Base-by-base conservation (phyloP, 2,888 invertebrate species). In the Catocala fraxini region DNA sequence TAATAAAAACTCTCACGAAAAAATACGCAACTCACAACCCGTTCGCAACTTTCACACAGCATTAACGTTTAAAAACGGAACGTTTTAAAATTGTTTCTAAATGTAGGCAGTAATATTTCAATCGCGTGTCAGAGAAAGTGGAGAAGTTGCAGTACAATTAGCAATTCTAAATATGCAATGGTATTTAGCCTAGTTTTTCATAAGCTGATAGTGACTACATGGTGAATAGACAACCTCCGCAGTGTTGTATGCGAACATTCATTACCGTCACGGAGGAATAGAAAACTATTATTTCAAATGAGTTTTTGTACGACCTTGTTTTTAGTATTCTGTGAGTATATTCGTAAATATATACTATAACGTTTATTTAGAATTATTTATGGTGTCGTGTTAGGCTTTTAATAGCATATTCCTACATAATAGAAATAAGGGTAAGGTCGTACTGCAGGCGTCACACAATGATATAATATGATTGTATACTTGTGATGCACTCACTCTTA, bases 81-180 rank as follows among this genome's bases (percentile, higher is more conserved):
- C 56, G 13, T 15, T 70, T 59, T 58, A 55, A 58, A 73, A 73
- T 63, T 45, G 48, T 51, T 58, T 69, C 45, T 48, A 12, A 47
- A 51, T 46, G 51, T 43, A 33, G 51, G 11, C 35, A 57, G 63
- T 59, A 65, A 73, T 71, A 71, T 68, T 68, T 70, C 63, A 56
- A 72, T 71, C 60, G 68, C 70, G 65, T 73, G 71, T 55, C 67
- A 70, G 56, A 12, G 58, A 71, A 63, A 76, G 65, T 66, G 64
- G 62, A 68, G 72, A 72, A 73, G 54, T 63, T 71, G 64, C 64
- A 70, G 63, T 70, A 67, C 67, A 78, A 80, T 81, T 81, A 80
- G 74, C 75, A 73, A 63, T 74, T 72, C 75, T 76, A 75, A 77
- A 79, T 76, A 77, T 73, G 73, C 72, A 68, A 58, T 74, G 63